Percentiles rank a stretch among this genome's conserved stretches.
phyloP scores from a whole-genome alignment of 2,888 invertebrate species.

The Eristalis intricaria region DNA sequence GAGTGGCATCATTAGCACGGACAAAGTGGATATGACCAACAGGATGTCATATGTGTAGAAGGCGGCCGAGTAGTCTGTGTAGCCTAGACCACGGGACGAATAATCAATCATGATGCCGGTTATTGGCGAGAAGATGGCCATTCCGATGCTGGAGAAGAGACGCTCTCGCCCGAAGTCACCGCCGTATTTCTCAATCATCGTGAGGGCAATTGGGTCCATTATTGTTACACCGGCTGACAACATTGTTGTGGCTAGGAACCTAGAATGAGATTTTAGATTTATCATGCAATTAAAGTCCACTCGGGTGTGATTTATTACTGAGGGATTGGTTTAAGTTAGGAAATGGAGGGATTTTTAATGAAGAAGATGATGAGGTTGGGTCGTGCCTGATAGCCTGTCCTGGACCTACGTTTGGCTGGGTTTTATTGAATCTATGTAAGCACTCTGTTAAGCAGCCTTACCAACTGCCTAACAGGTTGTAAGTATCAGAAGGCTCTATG shows the following conservation, averaged over 20 bases:
- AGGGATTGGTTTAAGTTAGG: background rate
- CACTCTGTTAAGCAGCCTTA: no score
- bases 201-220: constrained; percentile 93
- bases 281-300: background rate
- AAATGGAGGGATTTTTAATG: background rate
- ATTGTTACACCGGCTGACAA: constrained; percentile 92
- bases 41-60: constrained; percentile 90
- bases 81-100: constrained; percentile 83
- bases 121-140: constrained; percentile 91
- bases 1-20: constrained; percentile 89
- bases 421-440: no score
- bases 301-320: background rate
- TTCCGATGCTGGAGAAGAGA: constrained; percentile 90
- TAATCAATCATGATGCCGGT: constrained; percentile 90
- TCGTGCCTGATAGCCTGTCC: no score
- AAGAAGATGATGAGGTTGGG: background rate
- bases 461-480: no score
- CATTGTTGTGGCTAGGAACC: constrained; percentile 91
- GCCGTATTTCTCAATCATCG: constrained; percentile 91
- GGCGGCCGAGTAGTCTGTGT: constrained; percentile 93
- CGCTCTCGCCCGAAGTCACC: constrained; percentile 92
- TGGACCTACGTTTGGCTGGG: no score
- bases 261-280: constrained; percentile 50
- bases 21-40: constrained; percentile 87
- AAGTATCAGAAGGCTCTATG: no score